Percentiles rank a stretch among this genome's conserved stretches.
Evolutionary conservation across 2,113 vertebrate species (phyloP).

Genomic region (Ascaphus truei): DNA sequence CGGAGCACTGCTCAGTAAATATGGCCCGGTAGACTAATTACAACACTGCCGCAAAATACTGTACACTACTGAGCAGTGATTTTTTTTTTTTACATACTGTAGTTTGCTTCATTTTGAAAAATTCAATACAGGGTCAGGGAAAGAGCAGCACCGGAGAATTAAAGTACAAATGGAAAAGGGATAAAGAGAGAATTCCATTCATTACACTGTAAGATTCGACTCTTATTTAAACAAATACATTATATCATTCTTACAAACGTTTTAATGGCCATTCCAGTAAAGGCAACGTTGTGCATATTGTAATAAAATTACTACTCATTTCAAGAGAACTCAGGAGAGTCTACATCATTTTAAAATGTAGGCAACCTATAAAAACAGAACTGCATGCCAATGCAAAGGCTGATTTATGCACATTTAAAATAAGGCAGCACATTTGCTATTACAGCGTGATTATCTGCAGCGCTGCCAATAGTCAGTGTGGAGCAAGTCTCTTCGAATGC

Average conservation of each 20-base stretch:
- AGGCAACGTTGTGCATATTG: not conserved
- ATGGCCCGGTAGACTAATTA: too few species aligned
- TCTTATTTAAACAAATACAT: not conserved
- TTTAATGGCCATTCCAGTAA: not conserved
- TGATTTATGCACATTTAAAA: constrained; percentile 50
- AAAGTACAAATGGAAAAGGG: too few species aligned
- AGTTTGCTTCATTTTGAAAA: too few species aligned
- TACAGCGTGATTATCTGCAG: constrained; percentile 41
- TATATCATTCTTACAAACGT: constrained; percentile 24
- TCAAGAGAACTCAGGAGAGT: not conserved
- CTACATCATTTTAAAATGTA: constrained; percentile 32
- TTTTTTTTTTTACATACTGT: too few species aligned
- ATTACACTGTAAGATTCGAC: not conserved
- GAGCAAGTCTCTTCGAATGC: constrained; percentile 43
- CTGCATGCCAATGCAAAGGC: constrained; percentile 24
- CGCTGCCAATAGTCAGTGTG: constrained; percentile 38
- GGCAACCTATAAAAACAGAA: constrained; percentile 39
- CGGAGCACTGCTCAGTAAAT: too few species aligned
- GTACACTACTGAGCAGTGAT: too few species aligned
- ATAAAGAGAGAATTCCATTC: not conserved
- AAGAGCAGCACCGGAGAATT: too few species aligned
- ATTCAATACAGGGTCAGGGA: too few species aligned
- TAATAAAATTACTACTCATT: constrained; percentile 11
- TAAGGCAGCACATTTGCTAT: constrained; percentile 38
- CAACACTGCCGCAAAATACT: too few species aligned